A percentile compares a stretch with the other conserved stretches of the same genome.
phyloP scores from a whole-genome alignment of 2,113 vertebrate species.

The Burhinus bistriatus region DNA sequence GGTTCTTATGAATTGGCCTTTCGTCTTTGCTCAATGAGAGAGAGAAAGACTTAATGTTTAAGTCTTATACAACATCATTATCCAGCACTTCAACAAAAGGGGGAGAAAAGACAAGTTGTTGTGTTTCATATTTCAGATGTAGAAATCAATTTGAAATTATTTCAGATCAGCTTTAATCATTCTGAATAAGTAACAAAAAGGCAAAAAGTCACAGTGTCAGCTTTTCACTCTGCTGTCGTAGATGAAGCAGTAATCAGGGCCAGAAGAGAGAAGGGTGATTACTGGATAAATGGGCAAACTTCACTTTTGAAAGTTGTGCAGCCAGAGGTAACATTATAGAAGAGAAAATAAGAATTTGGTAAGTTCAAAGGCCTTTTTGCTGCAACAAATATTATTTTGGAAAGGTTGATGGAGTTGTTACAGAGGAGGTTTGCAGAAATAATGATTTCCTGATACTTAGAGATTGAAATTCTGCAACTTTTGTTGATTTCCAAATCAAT shows the following conservation, averaged over 20 bases:
- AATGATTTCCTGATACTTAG: neutral
- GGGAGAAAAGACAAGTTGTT: neutral
- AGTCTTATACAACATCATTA: neutral
- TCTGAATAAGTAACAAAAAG: neutral
- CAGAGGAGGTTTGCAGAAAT: neutral
- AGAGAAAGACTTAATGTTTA: neutral
- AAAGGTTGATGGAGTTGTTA: neutral
- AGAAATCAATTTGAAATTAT: neutral
- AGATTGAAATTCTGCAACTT: neutral
- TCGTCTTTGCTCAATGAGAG: neutral
- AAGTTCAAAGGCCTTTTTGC: neutral
- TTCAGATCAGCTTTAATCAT: constrained; percentile 2
- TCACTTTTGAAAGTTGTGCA: neutral
- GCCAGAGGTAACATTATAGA: neutral
- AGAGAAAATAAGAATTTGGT: neutral
- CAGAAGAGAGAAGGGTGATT: neutral
- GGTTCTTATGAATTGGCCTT: neutral
- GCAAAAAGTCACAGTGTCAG: neutral
- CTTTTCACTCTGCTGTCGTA: neutral
- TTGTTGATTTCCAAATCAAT: neutral
- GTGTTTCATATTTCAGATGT: neutral
- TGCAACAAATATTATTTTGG: neutral
- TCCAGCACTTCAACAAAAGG: neutral
- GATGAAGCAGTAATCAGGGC: neutral
- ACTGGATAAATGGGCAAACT: neutral